Base-by-base conservation (phyloP, 1,140 invertebrate species). In the Bombus turneri region DNA sequence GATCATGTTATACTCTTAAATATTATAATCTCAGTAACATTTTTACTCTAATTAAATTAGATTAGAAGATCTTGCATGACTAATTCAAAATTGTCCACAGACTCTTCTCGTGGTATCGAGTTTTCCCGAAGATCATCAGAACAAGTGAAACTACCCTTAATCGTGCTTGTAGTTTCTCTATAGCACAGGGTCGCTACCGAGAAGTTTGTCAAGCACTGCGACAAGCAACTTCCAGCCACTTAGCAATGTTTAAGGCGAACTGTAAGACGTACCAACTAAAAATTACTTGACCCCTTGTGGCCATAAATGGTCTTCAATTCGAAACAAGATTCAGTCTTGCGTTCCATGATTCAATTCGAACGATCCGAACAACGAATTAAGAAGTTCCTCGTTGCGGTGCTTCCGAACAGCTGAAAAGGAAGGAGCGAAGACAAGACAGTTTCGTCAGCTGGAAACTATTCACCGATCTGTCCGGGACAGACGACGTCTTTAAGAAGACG, bases 391-490 rank as follows among this genome's bases (percentile, higher is more conserved):
- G 53, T 79, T 68, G 86, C 43, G 57, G 71, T 31, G 66, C 43
- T 39, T 41, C 47, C 9, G 64, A 80, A 79, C 78, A 75, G 75
- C 59, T 64, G 37, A 68, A 31, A 39, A 31, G 53, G 69, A 75
- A 75, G 74, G 15, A 59, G 6, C 43, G 31, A 81, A 79, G 71
- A 47, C 81, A 76, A 86, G 77, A 76, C 37, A 41, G 71, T 72
- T 22, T 82, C 74, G 88, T 89, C 88, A 89, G 82, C 81, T 79
- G 82, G 86, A 90, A 90, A 83, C 83, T 86, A 90, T 86, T 90
- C 86, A 81, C 64, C 31, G 83, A 57, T 72, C 89, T 90, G 83
- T 90, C 81, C 72, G 43, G 31, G n/a, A 64, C 89, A 90, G 83
- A 87, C 87, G 76, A 86, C 86, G 69, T 88, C 47, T 53, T 90